Evolutionary conservation across 2,113 vertebrate species (phyloP), one percentile per base, ranked within the genome.

Genomic region (Aphelocoma coerulescens): DNA sequence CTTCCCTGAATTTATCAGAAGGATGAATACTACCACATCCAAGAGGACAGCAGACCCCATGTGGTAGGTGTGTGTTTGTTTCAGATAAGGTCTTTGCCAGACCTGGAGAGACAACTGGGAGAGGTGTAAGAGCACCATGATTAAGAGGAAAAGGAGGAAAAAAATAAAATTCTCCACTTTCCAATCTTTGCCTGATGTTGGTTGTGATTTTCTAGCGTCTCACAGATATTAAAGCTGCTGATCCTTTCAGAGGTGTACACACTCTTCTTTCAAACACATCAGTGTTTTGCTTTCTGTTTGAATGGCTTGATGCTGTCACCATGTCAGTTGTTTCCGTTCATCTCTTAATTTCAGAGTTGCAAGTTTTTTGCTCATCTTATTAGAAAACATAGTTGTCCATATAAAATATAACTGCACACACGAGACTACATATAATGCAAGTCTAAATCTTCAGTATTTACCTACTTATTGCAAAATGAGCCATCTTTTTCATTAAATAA

Each of bases 391-490:
- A 97, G 96, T 92, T 96, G 97, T 96, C 96, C 96, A 74, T 97
- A 98, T 95, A 98, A 98, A 98, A 98, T 98, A 97, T 97, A 98
- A 98, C 97, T n/a, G 97, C 97, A 97, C 98, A 98, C 97, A 97
- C 94, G 93, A 97, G 96, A 98, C 97, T 98, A 97, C 96, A 97
- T 97, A 98, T 95, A 98, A 96, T 96, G 94, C 93, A 97, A 97
- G 95, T 97, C 97, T 98, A 98, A 96, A 97, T 97, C 97, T 97
- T 98, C 97, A 98, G 97, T 98, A 98, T 98, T 98, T 98, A 98
- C 94, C 97, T 98, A 98, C 97, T 98, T 98, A 98, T 98, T 98
- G 98, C 98, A 98, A 98, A 98, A 98, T 96, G 97, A 98, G 96
- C 97, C 98, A 96, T 98, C 96, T 98, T 97, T 96, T 97, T 98